Conservation (phyloP, 2,113 vertebrate species). For the Notothenia coriiceps region DNA sequence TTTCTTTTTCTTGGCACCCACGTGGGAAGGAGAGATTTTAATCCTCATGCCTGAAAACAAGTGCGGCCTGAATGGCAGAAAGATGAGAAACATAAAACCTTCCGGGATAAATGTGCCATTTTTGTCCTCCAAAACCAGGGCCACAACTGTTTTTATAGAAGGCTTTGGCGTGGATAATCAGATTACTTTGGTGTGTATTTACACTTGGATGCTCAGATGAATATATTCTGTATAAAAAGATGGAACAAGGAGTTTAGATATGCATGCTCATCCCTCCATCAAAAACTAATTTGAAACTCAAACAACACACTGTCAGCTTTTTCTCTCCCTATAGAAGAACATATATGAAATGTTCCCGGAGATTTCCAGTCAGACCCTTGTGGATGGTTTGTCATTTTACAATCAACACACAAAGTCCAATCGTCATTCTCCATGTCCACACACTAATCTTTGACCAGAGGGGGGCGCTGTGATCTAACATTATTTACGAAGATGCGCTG, state of each 20-base stretch:
- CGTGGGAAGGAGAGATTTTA: constrained; percentile 41
- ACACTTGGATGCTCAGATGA: constrained; percentile 29
- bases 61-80: background rate
- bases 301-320: background rate
- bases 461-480: constrained; percentile 66
- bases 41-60: constrained; percentile 56
- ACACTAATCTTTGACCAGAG: constrained; percentile 31
- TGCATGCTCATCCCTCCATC: constrained; percentile 5
- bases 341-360: background rate
- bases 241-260: constrained; percentile 32
- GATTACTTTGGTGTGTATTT: background rate
- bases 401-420: constrained; percentile 8
- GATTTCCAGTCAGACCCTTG: background rate
- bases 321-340: background rate
- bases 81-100: constrained; percentile 55
- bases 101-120: constrained; percentile 20
- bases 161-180: constrained; percentile 14
- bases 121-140: constrained; percentile 18
- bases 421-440: constrained; percentile 17
- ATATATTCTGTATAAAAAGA: constrained; percentile 20
- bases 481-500: background rate
- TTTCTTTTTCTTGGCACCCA: constrained; percentile 52
- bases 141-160: constrained; percentile 28
- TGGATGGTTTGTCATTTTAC: background rate
- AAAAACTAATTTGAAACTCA: constrained; percentile 1